phyloP scores from a whole-genome alignment of 1,140 invertebrate species.

The Ridgeia piscesae region DNA sequence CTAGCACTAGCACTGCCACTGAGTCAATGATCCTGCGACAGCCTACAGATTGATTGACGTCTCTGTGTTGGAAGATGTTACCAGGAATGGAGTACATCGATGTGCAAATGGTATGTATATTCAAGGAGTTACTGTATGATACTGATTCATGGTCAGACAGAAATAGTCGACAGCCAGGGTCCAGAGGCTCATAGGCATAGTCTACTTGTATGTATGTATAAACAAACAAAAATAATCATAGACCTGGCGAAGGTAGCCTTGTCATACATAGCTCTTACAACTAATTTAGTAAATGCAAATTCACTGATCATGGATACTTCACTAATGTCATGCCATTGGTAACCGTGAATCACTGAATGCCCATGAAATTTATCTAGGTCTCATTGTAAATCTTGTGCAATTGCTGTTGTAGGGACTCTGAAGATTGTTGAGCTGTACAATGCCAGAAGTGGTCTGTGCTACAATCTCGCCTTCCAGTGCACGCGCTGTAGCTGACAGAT shows the following conservation, averaged over 20 bases:
- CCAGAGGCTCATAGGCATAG: too few relatives aligned
- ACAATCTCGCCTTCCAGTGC: background rate
- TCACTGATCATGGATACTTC: too few relatives aligned
- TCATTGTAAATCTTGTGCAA: background rate
- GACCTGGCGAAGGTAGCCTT: too few relatives aligned
- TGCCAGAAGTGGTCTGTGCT: background rate
- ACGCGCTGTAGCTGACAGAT: background rate
- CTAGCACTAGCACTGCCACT: background rate
- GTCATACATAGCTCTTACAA: too few relatives aligned
- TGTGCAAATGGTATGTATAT: background rate
- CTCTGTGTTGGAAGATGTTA: background rate
- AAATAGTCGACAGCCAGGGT: background rate
- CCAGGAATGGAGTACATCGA: background rate
- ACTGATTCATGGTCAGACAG: background rate
- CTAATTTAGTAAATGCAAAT: too few relatives aligned
- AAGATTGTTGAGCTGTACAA: background rate
- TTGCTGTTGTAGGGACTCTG: background rate
- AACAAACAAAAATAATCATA: too few relatives aligned
- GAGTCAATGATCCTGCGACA: background rate
- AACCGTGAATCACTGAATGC: background rate
- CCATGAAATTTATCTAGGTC: background rate
- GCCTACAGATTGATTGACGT: background rate
- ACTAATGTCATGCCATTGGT: background rate
- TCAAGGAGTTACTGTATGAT: background rate
- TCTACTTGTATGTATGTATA: too few relatives aligned